Evolutionary conservation across 2,113 vertebrate species (phyloP), one percentile per base, ranked within the genome.

Genomic region (Isichthys henryi): DNA sequence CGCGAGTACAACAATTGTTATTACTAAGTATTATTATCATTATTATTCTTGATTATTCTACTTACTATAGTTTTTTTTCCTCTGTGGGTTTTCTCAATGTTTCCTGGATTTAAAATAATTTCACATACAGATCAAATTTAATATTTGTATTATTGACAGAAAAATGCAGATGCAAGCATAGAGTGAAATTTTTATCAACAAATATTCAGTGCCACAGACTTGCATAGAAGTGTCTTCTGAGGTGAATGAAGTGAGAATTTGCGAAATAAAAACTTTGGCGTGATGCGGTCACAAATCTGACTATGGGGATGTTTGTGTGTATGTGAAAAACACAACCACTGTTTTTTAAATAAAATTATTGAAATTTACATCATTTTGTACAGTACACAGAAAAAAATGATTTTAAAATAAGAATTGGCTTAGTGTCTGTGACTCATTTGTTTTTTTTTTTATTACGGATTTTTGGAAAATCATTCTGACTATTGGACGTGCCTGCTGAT

Each of bases 1-100:
- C 95, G 92, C 96, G 92, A 96, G 94, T 96, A 95, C 95, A 80
- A 80, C 74, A 94, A 95, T 95, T 96, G 95, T 95, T 96, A 95
- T 96, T 94, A 95, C 95, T 95, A 94, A 49, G 46, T 62, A 87
- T 95, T 95, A 90, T 95, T 96, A 95, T 95, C 94, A 95, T 95
- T 95, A 95, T 94, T 89, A 50, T 89, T 66, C 48, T 86, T 93
- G 93, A 95, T 96, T 96, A 95, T 96, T 93, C 95, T 95, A 91
- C 90, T 66, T 86, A 62, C 43, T 95, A 95, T 95, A 94, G n/a
- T 66, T 70, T 95, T 21, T 93, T 95, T 95, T 96, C 96, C 94
- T 94, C 95, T 95, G 93, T 94, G 95, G 95, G 94, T 93, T 93
- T 94, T 92, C 95, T 96, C 93, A 94, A 93, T 96, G 95, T 96